These are phyloP conservation scores for Cremastinae sp. DNA, from an alignment of 2,888 invertebrate species.

Conservation along the genomic window DNA sequence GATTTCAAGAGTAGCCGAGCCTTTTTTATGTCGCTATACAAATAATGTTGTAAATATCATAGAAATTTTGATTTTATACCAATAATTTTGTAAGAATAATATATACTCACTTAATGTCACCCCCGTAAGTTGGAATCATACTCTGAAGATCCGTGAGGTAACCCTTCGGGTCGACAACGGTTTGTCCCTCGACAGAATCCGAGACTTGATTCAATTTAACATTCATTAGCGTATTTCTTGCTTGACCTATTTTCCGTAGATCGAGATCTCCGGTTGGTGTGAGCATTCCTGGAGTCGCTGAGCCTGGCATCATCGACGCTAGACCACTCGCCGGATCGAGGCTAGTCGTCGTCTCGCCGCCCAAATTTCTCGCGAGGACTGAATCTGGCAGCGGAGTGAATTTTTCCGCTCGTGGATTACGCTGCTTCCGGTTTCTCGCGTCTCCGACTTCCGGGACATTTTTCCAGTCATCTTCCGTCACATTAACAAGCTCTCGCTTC, in stretches of 20 bases:
- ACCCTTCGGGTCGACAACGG: slow-evolving; percentile 99
- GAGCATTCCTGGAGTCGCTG: slow-evolving; percentile 91
- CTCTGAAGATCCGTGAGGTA: slow-evolving; percentile 99
- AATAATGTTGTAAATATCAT: not conserved
- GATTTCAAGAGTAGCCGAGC: slow-evolving; percentile 96
- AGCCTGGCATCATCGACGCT: slow-evolving; percentile 93
- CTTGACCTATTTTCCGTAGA: slow-evolving; percentile 98
- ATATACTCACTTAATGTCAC: slow-evolving; percentile 90
- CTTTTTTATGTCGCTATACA: slow-evolving; percentile 93
- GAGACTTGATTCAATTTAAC: slow-evolving; percentile 94
- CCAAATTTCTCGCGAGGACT: slow-evolving; percentile 92
- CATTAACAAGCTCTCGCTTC: slow-evolving; percentile 91
- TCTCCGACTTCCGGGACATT: slow-evolving; percentile 99
- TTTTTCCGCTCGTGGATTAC: slow-evolving; percentile 97
- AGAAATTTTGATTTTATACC: not conserved
- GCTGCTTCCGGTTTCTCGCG: slow-evolving; percentile 96
- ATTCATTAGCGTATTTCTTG: slow-evolving; percentile 99
- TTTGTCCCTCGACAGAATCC: slow-evolving; percentile 99
- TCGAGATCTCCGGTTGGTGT: slow-evolving; percentile 96
- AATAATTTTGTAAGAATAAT: not conserved
- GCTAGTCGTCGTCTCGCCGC: slow-evolving; percentile 89
- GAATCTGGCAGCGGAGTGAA: slow-evolving; percentile 99
- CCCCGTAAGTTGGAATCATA: slow-evolving; percentile 99
- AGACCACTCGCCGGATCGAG: slow-evolving; percentile 93
- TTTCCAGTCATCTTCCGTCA: slow-evolving; percentile 97